A percentile compares a stretch with the other conserved stretches of the same genome.
These are phyloP conservation scores for Esox lucius DNA, from an alignment of 2,797 vertebrate genomes.

Conservation along the genomic window DNA sequence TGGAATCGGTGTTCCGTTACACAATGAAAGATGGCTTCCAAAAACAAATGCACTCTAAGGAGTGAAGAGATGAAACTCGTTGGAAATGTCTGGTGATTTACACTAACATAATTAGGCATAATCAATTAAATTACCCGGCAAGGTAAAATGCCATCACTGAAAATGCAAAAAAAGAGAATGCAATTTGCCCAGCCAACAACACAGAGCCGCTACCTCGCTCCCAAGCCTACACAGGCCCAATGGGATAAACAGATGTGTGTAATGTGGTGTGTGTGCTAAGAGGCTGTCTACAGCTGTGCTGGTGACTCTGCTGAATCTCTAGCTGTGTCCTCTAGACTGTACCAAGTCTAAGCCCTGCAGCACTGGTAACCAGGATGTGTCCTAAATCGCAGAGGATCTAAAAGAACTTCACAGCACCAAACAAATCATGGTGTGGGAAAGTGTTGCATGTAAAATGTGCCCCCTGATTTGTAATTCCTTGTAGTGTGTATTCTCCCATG, in stretches of 20 bases:
- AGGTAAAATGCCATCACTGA: slow-evolving; percentile 33
- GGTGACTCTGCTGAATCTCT: slow-evolving; percentile 26
- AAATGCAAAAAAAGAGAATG: slow-evolving; percentile 27
- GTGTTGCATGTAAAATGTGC: background rate
- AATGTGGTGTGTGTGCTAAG: slow-evolving; percentile 27
- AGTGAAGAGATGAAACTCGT: slow-evolving; percentile 14
- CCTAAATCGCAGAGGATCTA: background rate
- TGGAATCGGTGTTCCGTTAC: slow-evolving; percentile 15
- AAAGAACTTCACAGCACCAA: too few relatives aligned
- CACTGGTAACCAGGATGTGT: background rate
- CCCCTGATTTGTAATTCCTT: background rate
- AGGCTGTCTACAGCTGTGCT: slow-evolving; percentile 25
- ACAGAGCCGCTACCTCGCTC: slow-evolving; percentile 31
- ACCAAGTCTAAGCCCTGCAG: background rate
- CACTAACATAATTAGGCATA: slow-evolving; percentile 33
- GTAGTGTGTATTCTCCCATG: background rate
- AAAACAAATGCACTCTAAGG: slow-evolving; percentile 9
- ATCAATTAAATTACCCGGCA: slow-evolving; percentile 46
- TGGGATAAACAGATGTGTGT: slow-evolving; percentile 51
- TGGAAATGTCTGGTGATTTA: slow-evolving; percentile 49
- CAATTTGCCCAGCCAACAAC: slow-evolving; percentile 31
- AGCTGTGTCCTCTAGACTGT: slow-evolving; percentile 31
- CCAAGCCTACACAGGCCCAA: slow-evolving; percentile 34
- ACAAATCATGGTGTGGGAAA: background rate
- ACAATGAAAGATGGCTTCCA: slow-evolving; percentile 18